Evolutionary conservation across 1,140 invertebrate species (phyloP).

Genomic region (Pemphigus obesinymphae): DNA sequence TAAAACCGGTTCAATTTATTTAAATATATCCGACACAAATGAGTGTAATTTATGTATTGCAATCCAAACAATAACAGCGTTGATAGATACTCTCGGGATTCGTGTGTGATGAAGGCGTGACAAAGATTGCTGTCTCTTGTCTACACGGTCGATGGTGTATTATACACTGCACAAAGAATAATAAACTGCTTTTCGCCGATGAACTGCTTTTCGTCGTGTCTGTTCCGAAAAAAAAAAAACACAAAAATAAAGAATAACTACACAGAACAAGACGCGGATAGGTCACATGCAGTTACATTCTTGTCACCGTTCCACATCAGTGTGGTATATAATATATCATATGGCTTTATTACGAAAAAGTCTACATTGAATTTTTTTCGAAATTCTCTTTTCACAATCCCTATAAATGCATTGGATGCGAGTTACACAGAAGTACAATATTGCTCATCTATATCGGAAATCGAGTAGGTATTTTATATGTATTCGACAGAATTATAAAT

Average conservation of each 20-base stretch:
- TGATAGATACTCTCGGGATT: not conserved
- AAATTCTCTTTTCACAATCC: too few species aligned
- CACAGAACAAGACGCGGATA: not conserved
- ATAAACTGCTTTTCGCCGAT: constrained; percentile 16
- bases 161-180: not conserved
- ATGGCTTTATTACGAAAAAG: too few species aligned
- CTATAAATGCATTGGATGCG: too few species aligned
- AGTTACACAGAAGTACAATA: too few species aligned
- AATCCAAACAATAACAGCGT: constrained; percentile 15
- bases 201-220: constrained; percentile 6
- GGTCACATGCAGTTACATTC: not conserved
- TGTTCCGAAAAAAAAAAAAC: constrained; percentile 3
- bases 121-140: constrained; percentile 32
- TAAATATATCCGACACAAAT: not conserved
- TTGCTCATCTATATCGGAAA: too few species aligned
- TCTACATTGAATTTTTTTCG: too few species aligned
- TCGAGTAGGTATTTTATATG: too few species aligned
- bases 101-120: constrained; percentile 29
- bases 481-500: too few species aligned
- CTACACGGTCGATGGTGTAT: not conserved
- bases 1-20: not conserved
- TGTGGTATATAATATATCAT: too few species aligned
- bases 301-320: not conserved
- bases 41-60: constrained; percentile 19
- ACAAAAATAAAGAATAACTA: not conserved